Base-by-base conservation (phyloP, 2,797 vertebrate genomes). In the Bovichtus diacanthus region DNA sequence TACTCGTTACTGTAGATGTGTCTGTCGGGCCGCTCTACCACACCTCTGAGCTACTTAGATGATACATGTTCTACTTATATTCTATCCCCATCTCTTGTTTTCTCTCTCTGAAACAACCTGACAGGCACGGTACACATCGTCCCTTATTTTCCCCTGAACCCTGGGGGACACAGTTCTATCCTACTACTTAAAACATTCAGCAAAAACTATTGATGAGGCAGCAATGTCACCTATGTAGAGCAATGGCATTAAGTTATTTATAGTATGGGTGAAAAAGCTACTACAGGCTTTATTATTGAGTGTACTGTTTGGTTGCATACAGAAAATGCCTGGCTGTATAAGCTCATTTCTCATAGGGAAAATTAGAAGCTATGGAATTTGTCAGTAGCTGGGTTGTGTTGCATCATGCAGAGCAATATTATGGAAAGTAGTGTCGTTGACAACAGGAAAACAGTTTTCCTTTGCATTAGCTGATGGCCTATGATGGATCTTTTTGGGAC, bases 401-500 rank as follows among this genome's bases (percentile, higher is more conserved):
- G 31, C 21, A 61, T 56, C 27, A 27, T 27, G 27, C 27, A 27
- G 27, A 29, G 29, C 58, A 36, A 41, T 9, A 29, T 50, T 74
- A 61, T 64, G 43, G 34, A 51, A 79, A 73, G 70, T 7, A 41
- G 9, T 12, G 31, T 31, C 29, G 74, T 77, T 77, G 18, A 76
- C 38, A 36, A 71, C 21, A 36, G n/a, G 11, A 47, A 55, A 53
- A 61, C 15, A 13, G 60, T 51, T 69, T n/a, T 23, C 23, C 74
- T 70, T 61, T 74, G 19, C 51, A 60, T n/a, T 34, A 25, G 34
- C 47, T 58, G 60, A 38, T 34, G 34, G 31, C 44, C 23, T 66
- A 34, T 58, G 34, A 51, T 27, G 19, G 23, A 19, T 34, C 27
- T 34, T 66, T 55, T 58, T 15, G 13, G 25, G 29, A 29, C n/a